These are phyloP conservation scores for Polyodon spathula DNA, from an alignment of 2,113 vertebrate genomes.

Conservation along the genomic window DNA sequence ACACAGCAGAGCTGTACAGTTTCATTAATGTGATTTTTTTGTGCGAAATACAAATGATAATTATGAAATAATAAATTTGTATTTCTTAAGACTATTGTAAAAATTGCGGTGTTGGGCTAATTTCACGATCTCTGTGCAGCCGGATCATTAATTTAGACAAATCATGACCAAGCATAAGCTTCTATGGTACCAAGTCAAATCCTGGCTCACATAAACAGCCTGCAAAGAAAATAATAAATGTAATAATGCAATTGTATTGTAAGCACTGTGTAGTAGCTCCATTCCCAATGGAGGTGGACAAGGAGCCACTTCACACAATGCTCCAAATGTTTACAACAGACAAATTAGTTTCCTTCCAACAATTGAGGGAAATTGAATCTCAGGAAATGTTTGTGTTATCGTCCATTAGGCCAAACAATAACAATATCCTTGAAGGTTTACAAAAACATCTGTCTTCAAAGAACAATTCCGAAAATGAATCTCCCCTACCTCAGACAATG, in stretches of 20 bases:
- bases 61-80: no score
- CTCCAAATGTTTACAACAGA: conserved; percentile 80
- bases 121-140: conserved; percentile 33
- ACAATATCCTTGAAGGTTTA: conserved; percentile 63
- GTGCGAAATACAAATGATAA: no score
- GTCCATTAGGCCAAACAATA: conserved; percentile 87
- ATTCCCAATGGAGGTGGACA: conserved; percentile 45
- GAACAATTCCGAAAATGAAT: conserved; percentile 48
- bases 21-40: no score
- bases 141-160: conserved; percentile 14
- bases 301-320: conserved; percentile 72
- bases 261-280: conserved; percentile 21
- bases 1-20: no score
- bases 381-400: conserved; percentile 90
- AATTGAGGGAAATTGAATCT: conserved; percentile 98
- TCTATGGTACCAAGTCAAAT: neutral
- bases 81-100: no score
- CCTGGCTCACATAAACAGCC: neutral
- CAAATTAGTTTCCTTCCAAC: conserved; percentile 97
- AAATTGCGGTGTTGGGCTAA: no score
- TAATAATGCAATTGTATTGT: conserved; percentile 16
- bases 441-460: conserved; percentile 61
- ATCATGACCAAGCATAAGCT: conserved; percentile 23
- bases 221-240: conserved; percentile 8
- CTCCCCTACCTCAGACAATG: conserved; percentile 40